Evolutionary conservation across 2,113 vertebrate genomes (phyloP).

Genomic region (Baryphthengus martii): DNA sequence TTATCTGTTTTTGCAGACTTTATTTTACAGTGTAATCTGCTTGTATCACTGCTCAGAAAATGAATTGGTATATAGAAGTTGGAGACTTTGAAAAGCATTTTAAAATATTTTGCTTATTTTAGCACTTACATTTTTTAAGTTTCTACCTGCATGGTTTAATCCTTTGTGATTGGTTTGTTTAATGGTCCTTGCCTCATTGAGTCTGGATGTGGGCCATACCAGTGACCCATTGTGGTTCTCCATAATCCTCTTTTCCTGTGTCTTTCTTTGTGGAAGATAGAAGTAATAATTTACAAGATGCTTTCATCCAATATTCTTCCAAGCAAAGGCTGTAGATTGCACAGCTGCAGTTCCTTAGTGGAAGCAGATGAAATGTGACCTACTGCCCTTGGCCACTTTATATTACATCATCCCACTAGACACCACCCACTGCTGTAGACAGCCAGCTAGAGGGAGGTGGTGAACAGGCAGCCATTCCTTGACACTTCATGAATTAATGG

Average conservation of each 20-base stretch:
- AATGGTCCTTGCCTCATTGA: neutral
- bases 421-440: conserved; percentile 19
- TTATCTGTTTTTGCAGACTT: neutral
- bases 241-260: neutral
- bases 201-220: neutral
- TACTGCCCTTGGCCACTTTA: neutral
- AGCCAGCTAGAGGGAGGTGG: neutral
- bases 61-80: neutral
- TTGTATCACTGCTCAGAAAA: neutral
- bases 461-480: neutral
- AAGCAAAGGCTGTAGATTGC: neutral
- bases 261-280: neutral
- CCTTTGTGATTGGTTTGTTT: neutral
- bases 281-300: neutral
- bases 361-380: conserved; percentile 44
- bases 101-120: neutral
- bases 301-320: neutral
- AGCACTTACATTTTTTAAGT: neutral
- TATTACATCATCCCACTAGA: conserved; percentile 43
- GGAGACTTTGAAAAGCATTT: neutral
- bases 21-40: neutral
- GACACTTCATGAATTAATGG: conserved; percentile 54
- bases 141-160: neutral
- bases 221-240: neutral
- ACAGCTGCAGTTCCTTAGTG: conserved; percentile 49